Conservation (phyloP, 2,797 vertebrate species). For the Coendou prehensilis region DNA sequence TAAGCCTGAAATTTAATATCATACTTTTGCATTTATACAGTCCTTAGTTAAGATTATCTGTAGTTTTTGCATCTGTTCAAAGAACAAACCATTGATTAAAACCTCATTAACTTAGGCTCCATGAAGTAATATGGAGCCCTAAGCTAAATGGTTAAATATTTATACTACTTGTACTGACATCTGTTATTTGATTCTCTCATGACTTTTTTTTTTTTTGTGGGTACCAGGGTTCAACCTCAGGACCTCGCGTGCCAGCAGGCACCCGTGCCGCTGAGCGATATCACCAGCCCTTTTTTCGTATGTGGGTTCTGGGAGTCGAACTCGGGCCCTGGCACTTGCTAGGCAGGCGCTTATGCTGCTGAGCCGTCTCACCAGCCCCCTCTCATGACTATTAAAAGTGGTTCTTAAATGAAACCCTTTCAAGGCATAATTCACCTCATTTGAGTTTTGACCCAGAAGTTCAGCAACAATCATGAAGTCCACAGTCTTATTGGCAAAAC, state of each 20-base stretch:
- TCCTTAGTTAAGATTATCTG: slow-evolving; percentile 87
- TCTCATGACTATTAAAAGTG: slow-evolving; percentile 86
- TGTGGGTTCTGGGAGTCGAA: too few species aligned
- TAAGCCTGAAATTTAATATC: slow-evolving; percentile 84
- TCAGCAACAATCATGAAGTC: slow-evolving; percentile 93
- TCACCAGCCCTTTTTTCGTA: too few species aligned
- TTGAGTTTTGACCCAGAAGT: slow-evolving; percentile 92
- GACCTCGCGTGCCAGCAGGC: too few species aligned
- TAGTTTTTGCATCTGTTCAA: slow-evolving; percentile 76
- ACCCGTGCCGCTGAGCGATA: too few species aligned
- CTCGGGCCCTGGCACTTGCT: too few species aligned
- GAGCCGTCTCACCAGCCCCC: neutral
- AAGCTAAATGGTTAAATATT: neutral
- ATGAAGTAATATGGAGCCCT: slow-evolving; percentile 72
- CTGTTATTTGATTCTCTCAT: slow-evolving; percentile 85
- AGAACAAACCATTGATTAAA: slow-evolving; percentile 87
- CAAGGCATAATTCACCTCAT: slow-evolving; percentile 91
- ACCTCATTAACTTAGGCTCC: slow-evolving; percentile 73
- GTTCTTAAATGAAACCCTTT: slow-evolving; percentile 87
- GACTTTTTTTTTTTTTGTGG: slow-evolving; percentile 60
- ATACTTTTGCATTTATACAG: slow-evolving; percentile 87
- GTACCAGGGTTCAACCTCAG: too few species aligned
- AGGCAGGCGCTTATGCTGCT: too few species aligned
- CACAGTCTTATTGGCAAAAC: slow-evolving; percentile 94
- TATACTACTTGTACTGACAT: slow-evolving; percentile 84